These are phyloP conservation scores for Samia ricini DNA, from an alignment of 1,140 invertebrate genomes.

Conservation along the genomic window DNA sequence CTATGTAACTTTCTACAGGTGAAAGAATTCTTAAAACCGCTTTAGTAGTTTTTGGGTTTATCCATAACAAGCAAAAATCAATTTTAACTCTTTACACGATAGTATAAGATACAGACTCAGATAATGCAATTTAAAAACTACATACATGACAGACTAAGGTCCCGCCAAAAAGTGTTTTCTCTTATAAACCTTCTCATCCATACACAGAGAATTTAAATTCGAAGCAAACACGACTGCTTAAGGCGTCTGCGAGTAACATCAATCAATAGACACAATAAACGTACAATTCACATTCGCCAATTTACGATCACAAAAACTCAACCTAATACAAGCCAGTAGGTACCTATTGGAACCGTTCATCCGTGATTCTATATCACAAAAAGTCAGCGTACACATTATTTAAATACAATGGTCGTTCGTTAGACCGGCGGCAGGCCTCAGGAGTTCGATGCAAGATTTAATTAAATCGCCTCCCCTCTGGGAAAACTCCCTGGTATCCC, in stretches of 20 bases:
- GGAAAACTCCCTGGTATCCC: constrained; percentile 1
- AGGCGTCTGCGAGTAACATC: neutral
- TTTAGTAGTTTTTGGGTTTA: no score
- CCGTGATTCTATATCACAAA: constrained; percentile 45
- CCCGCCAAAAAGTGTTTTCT: no score
- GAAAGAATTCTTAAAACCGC: no score
- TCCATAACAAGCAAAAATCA: no score
- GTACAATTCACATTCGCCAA: neutral
- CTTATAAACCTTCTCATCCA: no score
- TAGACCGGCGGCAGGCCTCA: constrained; percentile 66
- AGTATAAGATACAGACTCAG: no score
- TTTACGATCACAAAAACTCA: neutral
- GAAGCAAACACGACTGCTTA: neutral
- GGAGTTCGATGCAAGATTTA: constrained; percentile 75
- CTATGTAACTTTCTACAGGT: no score
- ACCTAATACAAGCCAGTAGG: constrained; percentile 19
- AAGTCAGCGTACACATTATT: constrained; percentile 71
- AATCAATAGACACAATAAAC: neutral
- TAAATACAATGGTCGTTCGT: constrained; percentile 74
- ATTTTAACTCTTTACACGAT: no score
- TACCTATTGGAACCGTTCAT: constrained; percentile 17
- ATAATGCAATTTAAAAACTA: no score
- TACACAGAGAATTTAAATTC: no score
- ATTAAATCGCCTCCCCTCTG: constrained; percentile 61
- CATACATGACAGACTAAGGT: no score